These are phyloP conservation scores for Lasioglossum vierecki DNA, from an alignment of 2,888 invertebrate genomes.

Conservation along the genomic window DNA sequence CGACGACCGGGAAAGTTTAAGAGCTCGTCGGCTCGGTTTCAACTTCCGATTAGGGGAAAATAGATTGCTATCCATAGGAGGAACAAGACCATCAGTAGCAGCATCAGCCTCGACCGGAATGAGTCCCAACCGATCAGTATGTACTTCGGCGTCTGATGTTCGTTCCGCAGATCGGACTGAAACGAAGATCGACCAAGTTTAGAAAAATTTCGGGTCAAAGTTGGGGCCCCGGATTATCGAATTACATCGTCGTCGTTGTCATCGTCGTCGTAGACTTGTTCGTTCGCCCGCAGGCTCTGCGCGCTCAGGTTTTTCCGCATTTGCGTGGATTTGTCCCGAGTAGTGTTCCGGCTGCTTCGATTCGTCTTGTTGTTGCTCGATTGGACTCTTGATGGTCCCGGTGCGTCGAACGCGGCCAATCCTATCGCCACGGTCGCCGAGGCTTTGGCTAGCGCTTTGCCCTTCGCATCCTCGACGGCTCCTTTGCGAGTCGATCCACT, in stretches of 20 bases:
- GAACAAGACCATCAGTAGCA: slow-evolving; percentile 81
- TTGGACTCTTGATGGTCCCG: slow-evolving; percentile 43
- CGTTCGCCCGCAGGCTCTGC: slow-evolving; percentile 64
- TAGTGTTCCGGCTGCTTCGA: background rate
- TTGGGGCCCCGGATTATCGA: too few species aligned
- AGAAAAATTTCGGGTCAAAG: background rate
- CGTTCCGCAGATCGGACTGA: slow-evolving; percentile 65
- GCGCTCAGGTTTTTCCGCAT: slow-evolving; percentile 71
- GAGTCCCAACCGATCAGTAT: slow-evolving; percentile 84
- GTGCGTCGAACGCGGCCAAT: slow-evolving; percentile 29
- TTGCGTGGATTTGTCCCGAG: slow-evolving; percentile 62
- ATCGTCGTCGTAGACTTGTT: slow-evolving; percentile 65
- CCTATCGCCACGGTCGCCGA: slow-evolving; percentile 27
- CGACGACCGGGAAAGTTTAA: background rate
- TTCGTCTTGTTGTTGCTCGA: background rate
- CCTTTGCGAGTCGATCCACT: slow-evolving; percentile 10
- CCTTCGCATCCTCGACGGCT: background rate
- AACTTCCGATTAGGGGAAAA: slow-evolving; percentile 79
- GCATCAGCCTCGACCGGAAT: slow-evolving; percentile 82
- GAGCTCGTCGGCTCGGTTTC: slow-evolving; percentile 18
- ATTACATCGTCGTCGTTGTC: slow-evolving; percentile 73
- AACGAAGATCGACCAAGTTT: slow-evolving; percentile 20
- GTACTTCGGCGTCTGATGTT: slow-evolving; percentile 64
- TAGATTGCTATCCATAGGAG: slow-evolving; percentile 85
- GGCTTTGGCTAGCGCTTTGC: background rate